Evolutionary conservation across 2,888 invertebrate species (phyloP), one percentile per base, ranked within the genome.

Genomic region (Drosophila borealis): DNA sequence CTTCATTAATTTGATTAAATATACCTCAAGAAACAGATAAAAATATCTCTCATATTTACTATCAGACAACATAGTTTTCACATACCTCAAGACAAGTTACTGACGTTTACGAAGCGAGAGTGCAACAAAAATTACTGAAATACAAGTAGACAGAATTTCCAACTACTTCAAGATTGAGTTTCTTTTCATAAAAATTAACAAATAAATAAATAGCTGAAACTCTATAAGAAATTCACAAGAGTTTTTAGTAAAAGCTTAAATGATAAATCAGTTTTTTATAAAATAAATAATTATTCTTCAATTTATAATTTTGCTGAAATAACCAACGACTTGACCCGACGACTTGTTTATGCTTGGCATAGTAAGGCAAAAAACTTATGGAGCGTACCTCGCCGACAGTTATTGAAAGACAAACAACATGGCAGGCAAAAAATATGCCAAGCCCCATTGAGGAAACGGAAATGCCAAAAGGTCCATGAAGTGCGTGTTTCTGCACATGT

Each of bases 1-100:
- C 36, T 71, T 57, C 70, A 72, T 75, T 89, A 86, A 89, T 88
- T 89, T 89, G 89, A 85, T 86, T 89, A 89, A 86, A 86, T 78
- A 76, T 71, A 48, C 49, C 78, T 80, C 69, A 41, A 50, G 49
- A 82, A 74, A 70, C 70, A 55, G 51, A 67, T 57, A 71, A 69
- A 67, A 55, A 63, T 56, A 70, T 63, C 72, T 62, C 48, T 73
- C 60, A 70, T 67, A 67, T 56, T 55, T 55, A 61, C 25, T 17
- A 48, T 21, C 42, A 44, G 41, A 17, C 37, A 45, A 61, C 66
- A 64, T 53, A 42, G 54, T 53, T 49, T 25, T 10, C 39, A 54
- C 49, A 51, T 68, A 60, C 42, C 65, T 39, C 37, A 48, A 19
- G 41, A 51, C 42, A 53, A 49, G 65, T 14, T 14, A 10, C 19